Conservation (phyloP, 2,888 invertebrate genomes). For the Eumerus sabulonum region DNA sequence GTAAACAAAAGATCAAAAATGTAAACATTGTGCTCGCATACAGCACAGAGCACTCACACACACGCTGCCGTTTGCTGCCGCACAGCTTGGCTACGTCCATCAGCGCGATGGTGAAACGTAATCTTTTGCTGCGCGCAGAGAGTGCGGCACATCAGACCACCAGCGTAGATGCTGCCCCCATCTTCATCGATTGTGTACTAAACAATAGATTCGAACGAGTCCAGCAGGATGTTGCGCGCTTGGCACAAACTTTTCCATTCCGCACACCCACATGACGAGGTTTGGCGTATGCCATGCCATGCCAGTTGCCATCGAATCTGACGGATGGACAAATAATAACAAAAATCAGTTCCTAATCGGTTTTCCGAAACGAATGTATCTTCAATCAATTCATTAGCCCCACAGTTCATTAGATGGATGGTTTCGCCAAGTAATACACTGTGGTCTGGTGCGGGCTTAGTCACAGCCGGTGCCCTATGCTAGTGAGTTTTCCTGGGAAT, state of each 20-base stretch:
- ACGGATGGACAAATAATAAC: constrained; percentile 63
- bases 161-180: constrained; percentile 54
- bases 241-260: constrained; percentile 71
- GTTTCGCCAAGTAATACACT: constrained; percentile 70
- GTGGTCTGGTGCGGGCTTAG: constrained; percentile 58
- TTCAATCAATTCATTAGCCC: constrained; percentile 70
- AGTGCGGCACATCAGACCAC: constrained; percentile 52
- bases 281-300: too few relatives aligned
- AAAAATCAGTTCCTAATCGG: constrained; percentile 57
- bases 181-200: constrained; percentile 63
- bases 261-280: constrained; percentile 61
- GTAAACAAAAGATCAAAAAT: constrained; percentile 64
- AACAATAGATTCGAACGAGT: constrained; percentile 48
- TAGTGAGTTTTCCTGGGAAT: constrained; percentile 31
- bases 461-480: constrained; percentile 35
- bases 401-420: constrained; percentile 70
- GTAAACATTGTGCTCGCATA: constrained; percentile 60
- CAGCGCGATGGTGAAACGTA: constrained; percentile 61
- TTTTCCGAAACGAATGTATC: constrained; percentile 49
- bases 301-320: constrained; percentile 48
- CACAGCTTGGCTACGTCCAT: too few relatives aligned
- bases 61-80: too few relatives aligned
- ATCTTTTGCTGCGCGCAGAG: constrained; percentile 64
- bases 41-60: constrained; percentile 14
- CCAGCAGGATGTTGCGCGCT: constrained; percentile 41